phyloP scores from a whole-genome alignment of 2,113 vertebrate species.

The Dipodomys ordii region DNA sequence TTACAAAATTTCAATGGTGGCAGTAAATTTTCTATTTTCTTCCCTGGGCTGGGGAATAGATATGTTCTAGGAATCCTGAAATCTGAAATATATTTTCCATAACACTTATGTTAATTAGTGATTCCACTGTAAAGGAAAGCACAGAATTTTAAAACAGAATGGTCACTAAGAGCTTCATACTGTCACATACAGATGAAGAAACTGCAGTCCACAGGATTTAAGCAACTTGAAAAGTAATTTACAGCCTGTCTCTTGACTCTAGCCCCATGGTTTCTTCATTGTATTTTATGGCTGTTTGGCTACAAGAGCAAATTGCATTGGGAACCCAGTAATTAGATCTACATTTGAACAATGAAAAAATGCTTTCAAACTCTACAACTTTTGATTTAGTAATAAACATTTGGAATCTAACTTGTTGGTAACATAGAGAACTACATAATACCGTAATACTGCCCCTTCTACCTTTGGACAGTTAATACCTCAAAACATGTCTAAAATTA shows the following conservation, averaged over 20 bases:
- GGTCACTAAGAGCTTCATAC: neutral
- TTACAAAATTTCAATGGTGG: neutral
- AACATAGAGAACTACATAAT: neutral
- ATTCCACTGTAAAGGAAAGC: conserved; percentile 4
- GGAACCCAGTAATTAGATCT: neutral
- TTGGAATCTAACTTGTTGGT: neutral
- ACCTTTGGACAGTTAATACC: conserved; percentile 5
- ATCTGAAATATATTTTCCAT: conserved; percentile 31
- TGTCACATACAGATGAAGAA: conserved; percentile 32
- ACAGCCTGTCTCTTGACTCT: neutral
- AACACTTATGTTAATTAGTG: conserved; percentile 6
- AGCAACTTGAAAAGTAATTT: neutral
- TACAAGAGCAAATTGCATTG: neutral
- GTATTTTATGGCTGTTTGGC: neutral
- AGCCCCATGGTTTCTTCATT: neutral
- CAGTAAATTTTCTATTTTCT: conserved; percentile 26
- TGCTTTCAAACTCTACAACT: conserved; percentile 35
- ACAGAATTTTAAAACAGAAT: neutral
- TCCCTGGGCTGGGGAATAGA: conserved; percentile 21
- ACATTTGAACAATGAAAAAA: neutral
- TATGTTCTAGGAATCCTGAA: conserved; percentile 20
- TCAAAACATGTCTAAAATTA: conserved; percentile 4
- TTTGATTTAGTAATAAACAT: conserved; percentile 18
- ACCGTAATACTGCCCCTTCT: neutral
- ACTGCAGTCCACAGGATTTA: neutral